Evolutionary conservation across 1,140 invertebrate species (phyloP).

Genomic region (Heliconius hermathena): DNA sequence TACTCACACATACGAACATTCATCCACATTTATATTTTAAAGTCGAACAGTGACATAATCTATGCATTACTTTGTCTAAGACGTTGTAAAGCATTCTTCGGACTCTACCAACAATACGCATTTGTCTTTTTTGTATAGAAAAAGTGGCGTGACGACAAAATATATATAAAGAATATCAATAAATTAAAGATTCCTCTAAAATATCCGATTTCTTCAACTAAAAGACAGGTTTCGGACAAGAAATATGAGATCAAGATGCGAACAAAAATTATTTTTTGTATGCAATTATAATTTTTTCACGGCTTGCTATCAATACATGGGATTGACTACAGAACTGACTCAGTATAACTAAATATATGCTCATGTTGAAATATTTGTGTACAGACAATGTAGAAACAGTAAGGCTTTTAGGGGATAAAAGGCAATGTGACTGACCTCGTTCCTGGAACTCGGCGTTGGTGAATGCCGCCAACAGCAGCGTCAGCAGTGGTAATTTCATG

Average conservation of each 20-base stretch:
- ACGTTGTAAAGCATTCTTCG: background rate
- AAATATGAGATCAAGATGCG: conserved; percentile 10
- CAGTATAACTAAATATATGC: background rate
- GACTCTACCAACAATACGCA: background rate
- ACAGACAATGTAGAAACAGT: background rate
- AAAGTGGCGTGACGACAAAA: background rate
- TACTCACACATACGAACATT: background rate
- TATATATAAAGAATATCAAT: background rate
- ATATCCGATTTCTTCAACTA: background rate
- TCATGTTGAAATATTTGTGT: background rate
- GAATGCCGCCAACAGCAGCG: conserved; percentile 46
- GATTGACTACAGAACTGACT: background rate
- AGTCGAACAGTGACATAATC: background rate
- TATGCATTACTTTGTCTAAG: background rate
- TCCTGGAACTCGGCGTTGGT: conserved; percentile 63
- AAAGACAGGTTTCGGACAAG: conserved; percentile 33
- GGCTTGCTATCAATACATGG: background rate
- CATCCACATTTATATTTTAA: background rate
- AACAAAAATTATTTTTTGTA: conserved; percentile 34
- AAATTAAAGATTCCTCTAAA: conserved; percentile 17
- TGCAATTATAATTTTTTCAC: conserved; percentile 35
- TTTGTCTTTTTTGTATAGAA: background rate
- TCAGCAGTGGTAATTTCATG: conserved; percentile 52
- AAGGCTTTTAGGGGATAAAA: background rate
- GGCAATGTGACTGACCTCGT: conserved; percentile 55